phyloP scores from a whole-genome alignment of 2,797 vertebrate genomes.

The Enteromius radiatus region DNA sequence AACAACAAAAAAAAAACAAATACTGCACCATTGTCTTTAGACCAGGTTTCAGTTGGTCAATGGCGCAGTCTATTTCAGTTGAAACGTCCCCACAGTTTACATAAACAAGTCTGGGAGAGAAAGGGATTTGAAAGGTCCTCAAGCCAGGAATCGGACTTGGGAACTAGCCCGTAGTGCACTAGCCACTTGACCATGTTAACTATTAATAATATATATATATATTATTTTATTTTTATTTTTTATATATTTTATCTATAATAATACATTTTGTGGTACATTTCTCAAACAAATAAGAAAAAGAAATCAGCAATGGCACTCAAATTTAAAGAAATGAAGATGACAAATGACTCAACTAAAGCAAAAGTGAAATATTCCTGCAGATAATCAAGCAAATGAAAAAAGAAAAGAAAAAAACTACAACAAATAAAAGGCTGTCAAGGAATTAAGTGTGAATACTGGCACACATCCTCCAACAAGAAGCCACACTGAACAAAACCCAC shows the following conservation, averaged over 20 bases:
- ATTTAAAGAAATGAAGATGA: background rate
- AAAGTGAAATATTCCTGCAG: background rate
- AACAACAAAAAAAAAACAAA: no score
- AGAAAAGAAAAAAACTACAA: background rate
- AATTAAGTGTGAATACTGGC: slow-evolving; percentile 3
- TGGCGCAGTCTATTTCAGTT: no score
- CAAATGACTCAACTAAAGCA: background rate
- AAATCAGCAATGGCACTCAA: background rate
- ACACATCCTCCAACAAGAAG: slow-evolving; percentile 14
- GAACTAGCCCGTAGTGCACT: no score
- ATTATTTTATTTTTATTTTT: background rate
- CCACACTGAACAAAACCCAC: slow-evolving; percentile 37
- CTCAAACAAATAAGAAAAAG: background rate
- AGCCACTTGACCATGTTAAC: background rate
- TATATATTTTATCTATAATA: background rate
- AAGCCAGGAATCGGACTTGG: no score
- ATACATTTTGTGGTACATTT: background rate
- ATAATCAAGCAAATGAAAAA: background rate
- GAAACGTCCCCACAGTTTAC: no score
- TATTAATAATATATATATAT: background rate
- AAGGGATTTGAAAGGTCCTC: no score
- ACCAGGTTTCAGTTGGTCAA: no score
- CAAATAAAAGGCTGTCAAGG: background rate
- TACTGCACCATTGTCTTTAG: no score
- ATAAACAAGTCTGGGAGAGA: no score